Conservation (phyloP, 2,113 vertebrate genomes). For the Tauraco erythrolophus region DNA sequence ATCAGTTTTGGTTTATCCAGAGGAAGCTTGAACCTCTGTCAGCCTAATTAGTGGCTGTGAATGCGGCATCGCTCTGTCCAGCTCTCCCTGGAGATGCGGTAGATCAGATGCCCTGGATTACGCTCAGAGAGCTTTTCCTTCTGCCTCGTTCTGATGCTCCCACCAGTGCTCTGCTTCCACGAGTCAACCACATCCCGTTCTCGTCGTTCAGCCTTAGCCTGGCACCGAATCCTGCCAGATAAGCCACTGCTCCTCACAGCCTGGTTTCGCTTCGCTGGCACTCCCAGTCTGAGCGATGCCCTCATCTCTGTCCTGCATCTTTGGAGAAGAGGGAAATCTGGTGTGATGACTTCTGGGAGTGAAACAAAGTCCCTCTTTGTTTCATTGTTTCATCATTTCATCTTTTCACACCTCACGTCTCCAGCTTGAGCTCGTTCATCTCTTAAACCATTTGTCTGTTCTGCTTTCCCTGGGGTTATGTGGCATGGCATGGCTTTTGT, state of each 20-base stretch:
- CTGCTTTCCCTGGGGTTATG: background rate
- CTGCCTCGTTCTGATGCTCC: background rate
- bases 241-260: background rate
- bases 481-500: background rate
- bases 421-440: background rate
- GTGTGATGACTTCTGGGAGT: background rate
- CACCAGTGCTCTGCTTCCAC: background rate
- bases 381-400: no score
- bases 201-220: background rate
- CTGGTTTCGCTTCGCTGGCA: fast-evolving
- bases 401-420: fast-evolving
- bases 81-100: background rate
- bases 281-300: background rate
- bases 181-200: background rate
- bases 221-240: background rate
- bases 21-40: background rate
- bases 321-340: background rate
- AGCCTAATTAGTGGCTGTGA: background rate
- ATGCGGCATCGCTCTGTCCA: background rate
- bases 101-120: background rate
- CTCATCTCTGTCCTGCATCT: background rate
- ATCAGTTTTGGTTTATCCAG: background rate
- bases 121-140: background rate
- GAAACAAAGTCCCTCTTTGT: background rate
- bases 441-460: background rate